These are phyloP conservation scores for Bombus superbus DNA, from an alignment of 1,140 invertebrate genomes.

Conservation along the genomic window DNA sequence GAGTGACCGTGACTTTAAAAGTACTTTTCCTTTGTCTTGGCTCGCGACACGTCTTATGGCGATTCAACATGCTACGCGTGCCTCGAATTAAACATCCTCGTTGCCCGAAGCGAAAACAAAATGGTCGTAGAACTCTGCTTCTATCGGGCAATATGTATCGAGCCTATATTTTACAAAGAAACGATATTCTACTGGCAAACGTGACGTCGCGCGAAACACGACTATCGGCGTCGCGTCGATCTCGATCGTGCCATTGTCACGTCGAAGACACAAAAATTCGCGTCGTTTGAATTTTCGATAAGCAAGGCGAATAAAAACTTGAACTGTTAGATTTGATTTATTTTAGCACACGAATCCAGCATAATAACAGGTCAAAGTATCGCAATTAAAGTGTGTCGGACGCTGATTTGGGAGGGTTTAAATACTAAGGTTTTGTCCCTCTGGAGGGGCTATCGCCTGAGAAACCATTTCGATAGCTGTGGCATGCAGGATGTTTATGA, in stretches of 20 bases:
- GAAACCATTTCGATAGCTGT: too few species aligned
- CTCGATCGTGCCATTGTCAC: not conserved
- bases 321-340: too few species aligned
- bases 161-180: not conserved
- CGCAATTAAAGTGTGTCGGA: too few species aligned
- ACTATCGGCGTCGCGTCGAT: constrained; percentile 14
- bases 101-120: not conserved
- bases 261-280: too few species aligned
- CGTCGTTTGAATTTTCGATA: too few species aligned
- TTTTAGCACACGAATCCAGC: too few species aligned
- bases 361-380: too few species aligned
- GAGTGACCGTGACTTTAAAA: constrained; percentile 21
- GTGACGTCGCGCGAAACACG: constrained; percentile 1
- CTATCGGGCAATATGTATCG: not conserved
- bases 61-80: constrained; percentile 28
- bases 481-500: too few species aligned
- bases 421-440: too few species aligned
- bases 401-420: too few species aligned
- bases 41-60: constrained; percentile 28
- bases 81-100: constrained; percentile 24
- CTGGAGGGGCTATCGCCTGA: too few species aligned
- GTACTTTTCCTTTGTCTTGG: constrained; percentile 49
- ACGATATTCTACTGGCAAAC: not conserved
- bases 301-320: too few species aligned
- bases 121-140: constrained; percentile 4